Base-by-base conservation (phyloP, 2,113 vertebrate species). In the Fulica atra region DNA sequence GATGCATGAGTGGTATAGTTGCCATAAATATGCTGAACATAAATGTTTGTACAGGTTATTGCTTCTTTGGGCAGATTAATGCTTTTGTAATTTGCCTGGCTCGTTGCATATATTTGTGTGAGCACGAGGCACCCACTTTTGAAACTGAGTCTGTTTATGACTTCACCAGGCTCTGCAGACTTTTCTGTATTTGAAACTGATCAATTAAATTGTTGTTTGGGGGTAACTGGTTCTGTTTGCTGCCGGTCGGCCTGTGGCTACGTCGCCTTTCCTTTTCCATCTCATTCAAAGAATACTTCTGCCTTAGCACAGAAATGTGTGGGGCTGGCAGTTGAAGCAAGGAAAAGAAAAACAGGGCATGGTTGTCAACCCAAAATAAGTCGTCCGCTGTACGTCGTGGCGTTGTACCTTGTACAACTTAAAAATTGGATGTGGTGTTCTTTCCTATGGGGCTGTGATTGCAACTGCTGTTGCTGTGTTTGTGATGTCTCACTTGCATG, bases 131-230 rank as follows among this genome's bases (percentile, higher is more conserved):
- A 31, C n/a, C 74, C 3, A 1, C 63, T 51, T 86, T 85, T 87
- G 61, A 66, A 93, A 82, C 4, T 1, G 29, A 72, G 53, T 51
- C 36, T 50, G 64, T 72, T 73, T 80, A 13, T 24, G 36, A 65
- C 71, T 88, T 93, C 13, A 9, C 38, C 74, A 68, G 64, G 63
- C 51, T 95, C 70, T 77, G 92, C 82, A 87, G 66, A 97, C 96
- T 96, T 96, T 95, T 97, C 98, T 98, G 89, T 97, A 96, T 81
- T 98, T 97, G 94, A 98, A 98, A 98, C 93, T 95, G 96, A 98
- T 98, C 97, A 84, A 60, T 97, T 97, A 96, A 64, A 98, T 98
- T 98, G 95, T 95, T 97, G 96, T 97, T 96, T 96, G 94, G 25
- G 95, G 70, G 90, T 96, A 97, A 92, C 85, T 95, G 81, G 97